Conservation (phyloP, 2,113 vertebrate species). For the Physeter macrocephalus region DNA sequence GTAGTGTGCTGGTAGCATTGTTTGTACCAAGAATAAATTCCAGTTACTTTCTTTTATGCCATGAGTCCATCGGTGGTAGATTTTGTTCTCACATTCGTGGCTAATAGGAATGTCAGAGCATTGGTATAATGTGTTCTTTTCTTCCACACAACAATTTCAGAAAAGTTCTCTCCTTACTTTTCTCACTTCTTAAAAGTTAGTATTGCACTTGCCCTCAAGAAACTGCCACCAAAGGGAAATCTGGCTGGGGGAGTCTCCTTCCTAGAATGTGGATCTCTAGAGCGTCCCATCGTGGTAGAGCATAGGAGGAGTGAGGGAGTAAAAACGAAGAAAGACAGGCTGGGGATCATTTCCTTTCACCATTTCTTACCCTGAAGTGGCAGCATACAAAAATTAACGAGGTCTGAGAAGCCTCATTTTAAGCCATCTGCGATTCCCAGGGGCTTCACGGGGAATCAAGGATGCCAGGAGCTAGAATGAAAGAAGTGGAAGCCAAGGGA, state of each 20-base stretch:
- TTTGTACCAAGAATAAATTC: background rate
- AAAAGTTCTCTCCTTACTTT: background rate
- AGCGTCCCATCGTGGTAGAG: background rate
- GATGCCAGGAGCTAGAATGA: background rate
- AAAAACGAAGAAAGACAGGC: background rate
- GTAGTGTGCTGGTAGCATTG: background rate
- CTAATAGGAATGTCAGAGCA: background rate
- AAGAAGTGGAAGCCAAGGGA: background rate
- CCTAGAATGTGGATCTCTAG: background rate
- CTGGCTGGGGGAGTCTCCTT: background rate
- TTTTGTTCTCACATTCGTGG: background rate
- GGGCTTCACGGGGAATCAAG: background rate
- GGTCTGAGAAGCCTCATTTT: constrained; percentile 27
- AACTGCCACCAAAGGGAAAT: background rate
- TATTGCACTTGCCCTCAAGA: background rate
- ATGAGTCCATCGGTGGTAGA: background rate
- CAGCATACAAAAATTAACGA: background rate
- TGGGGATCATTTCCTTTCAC: background rate
- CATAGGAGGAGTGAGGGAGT: background rate
- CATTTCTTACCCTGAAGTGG: background rate
- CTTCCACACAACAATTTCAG: background rate
- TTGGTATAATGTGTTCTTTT: background rate
- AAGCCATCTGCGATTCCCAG: background rate
- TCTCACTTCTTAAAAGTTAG: background rate
- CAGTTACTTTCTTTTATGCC: background rate